A percentile compares a stretch with the other conserved stretches of the same genome.
Evolutionary conservation across 2,888 invertebrate species (phyloP).

Genomic region (Ecdyonurus torrentis): DNA sequence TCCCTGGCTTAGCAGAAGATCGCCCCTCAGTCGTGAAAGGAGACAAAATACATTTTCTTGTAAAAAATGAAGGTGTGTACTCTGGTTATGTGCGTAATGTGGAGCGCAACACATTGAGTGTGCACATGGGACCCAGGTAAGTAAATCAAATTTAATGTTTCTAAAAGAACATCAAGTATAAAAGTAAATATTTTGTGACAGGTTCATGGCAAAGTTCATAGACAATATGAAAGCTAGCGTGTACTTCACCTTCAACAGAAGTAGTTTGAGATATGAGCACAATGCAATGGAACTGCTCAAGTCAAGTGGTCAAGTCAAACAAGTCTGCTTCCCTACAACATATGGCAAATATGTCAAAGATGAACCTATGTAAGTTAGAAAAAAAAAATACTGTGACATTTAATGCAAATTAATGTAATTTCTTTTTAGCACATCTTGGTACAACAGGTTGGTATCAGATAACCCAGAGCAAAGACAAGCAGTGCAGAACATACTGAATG

Average conservation of each 20-base stretch:
- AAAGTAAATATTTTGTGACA: background rate
- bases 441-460: background rate
- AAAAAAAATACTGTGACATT: background rate
- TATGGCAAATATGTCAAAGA: background rate
- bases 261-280: background rate
- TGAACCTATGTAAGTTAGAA: background rate
- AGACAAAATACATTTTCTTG: constrained; percentile 2
- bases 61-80: background rate
- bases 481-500: constrained; percentile 27
- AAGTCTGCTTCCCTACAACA: background rate
- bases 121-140: constrained; percentile 1
- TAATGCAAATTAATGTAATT: background rate
- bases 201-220: background rate
- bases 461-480: constrained; percentile 29
- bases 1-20: constrained; percentile 8
- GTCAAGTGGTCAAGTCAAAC: background rate
- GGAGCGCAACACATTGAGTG: background rate
- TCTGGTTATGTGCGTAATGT: constrained; percentile 2
- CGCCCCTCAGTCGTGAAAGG: constrained; percentile 7
- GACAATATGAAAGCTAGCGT: background rate
- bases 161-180: background rate
- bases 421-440: background rate
- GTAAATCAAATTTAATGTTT: background rate
- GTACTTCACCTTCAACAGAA: background rate
- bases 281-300: background rate